Base-by-base conservation (phyloP, 2,797 vertebrate species). In the Telmatherina bonti region DNA sequence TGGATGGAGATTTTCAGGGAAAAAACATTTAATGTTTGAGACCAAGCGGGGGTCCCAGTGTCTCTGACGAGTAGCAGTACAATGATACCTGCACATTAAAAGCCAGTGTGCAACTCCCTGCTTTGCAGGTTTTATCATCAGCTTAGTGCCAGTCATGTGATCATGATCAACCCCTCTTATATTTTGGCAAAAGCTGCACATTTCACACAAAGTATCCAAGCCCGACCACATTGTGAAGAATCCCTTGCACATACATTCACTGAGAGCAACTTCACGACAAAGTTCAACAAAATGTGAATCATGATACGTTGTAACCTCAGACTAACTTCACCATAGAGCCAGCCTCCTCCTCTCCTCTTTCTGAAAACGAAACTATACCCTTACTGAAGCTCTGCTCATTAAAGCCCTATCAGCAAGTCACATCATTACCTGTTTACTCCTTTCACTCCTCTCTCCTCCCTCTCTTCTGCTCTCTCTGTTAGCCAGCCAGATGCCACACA, bases 381-480 rank as follows among this genome's bases (percentile, higher is more conserved):
- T 81, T 30, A 75, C 72, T 78, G 30, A 64, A 77, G 74, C 70
- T 75, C 75, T 85, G 62, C 87, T 91, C 86, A 89, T 91, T 90
- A 92, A 90, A 85, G 87, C 67, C 72, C 87, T 85, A 87, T 91
- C 89, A 91, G 86, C 55, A 63, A 89, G 81, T 75, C 86, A 72
- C 88, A 90, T 92, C 86, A 91, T 90, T 92, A 92, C 88, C 90
- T 90, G 83, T 90, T 89, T 90, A 91, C 84, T 83, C 76, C 83
- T 79, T 67, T 85, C 67, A 57, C 79, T 83, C 67, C 62, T 67
- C 72, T 69, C 87, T 67, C 85, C 74, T 81, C 85, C 80, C 73
- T 80, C 71, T 82, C 67, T 43, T 57, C 79, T 73, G 70, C 86
- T 66, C 75, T 81, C 75, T 83, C 73, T 78, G 69, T 79, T 76